Evolutionary conservation across 2,797 vertebrate genomes (phyloP).

Genomic region (Sebastes steindachneri): DNA sequence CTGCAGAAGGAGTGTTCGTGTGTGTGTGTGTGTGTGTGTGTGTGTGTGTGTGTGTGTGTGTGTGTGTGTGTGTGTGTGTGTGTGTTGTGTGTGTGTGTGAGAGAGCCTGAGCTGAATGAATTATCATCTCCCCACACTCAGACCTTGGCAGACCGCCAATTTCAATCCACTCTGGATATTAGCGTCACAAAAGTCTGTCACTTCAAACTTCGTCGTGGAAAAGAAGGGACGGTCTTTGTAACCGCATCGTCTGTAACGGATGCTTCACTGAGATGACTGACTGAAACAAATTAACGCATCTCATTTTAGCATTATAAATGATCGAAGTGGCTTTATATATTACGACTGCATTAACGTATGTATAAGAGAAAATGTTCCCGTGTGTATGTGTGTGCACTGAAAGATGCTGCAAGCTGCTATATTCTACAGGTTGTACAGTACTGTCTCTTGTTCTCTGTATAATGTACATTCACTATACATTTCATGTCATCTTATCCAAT

Average conservation of each 20-base stretch:
- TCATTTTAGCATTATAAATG: slow-evolving; percentile 29
- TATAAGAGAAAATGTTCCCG: background rate
- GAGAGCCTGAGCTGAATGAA: slow-evolving; percentile 48
- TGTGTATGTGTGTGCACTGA: slow-evolving; percentile 47
- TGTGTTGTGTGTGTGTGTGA: background rate
- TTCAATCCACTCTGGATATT: slow-evolving; percentile 60
- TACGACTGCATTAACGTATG: slow-evolving; percentile 22
- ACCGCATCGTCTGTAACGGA: slow-evolving; percentile 26
- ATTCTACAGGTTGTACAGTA: slow-evolving; percentile 66
- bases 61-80: background rate
- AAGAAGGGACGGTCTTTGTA: slow-evolving; percentile 24
- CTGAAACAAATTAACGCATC: slow-evolving; percentile 45
- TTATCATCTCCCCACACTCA: slow-evolving; percentile 51
- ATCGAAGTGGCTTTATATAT: slow-evolving; percentile 13
- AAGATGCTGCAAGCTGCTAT: slow-evolving; percentile 74
- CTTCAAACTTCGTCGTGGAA: slow-evolving; percentile 49
- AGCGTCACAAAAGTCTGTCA: slow-evolving; percentile 54
- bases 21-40: background rate
- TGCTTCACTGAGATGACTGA: slow-evolving; percentile 47
- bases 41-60: background rate
- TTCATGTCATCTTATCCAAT: slow-evolving; percentile 31
- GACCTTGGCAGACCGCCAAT: slow-evolving; percentile 50
- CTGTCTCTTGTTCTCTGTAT: slow-evolving; percentile 44
- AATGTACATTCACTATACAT: slow-evolving; percentile 44
- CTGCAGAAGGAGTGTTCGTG: slow-evolving; percentile 18